phyloP scores from a whole-genome alignment of 2,797 vertebrate species.

The Potorous gilbertii region DNA sequence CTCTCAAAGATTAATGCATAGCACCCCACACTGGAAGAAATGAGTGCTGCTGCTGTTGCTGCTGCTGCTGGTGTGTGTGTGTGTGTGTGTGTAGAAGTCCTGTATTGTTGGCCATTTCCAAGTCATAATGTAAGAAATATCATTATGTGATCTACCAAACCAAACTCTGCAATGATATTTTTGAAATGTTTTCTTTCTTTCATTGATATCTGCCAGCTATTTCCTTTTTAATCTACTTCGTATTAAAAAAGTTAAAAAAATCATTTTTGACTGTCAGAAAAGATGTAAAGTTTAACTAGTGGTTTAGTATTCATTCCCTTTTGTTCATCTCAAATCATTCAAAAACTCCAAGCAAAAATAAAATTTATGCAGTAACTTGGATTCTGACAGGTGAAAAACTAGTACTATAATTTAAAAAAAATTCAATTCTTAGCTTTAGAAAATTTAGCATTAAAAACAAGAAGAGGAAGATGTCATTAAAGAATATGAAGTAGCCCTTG shows the following conservation, averaged over 20 bases:
- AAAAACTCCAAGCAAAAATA: constrained; percentile 46
- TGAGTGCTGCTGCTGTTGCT: constrained; percentile 56
- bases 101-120: constrained; percentile 29
- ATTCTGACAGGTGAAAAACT: constrained; percentile 32
- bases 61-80: constrained; percentile 38
- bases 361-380: constrained; percentile 59
- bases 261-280: background rate
- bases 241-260: constrained; percentile 30
- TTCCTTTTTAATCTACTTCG: background rate
- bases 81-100: constrained; percentile 53
- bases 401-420: constrained; percentile 62
- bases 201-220: constrained; percentile 24
- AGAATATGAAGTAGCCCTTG: constrained; percentile 6
- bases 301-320: background rate
- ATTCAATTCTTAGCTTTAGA: constrained; percentile 48
- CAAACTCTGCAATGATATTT: constrained; percentile 43
- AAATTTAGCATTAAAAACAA: constrained; percentile 62
- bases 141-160: background rate
- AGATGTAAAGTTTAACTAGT: background rate
- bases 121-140: background rate
- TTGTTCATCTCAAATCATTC: background rate
- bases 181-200: constrained; percentile 63
- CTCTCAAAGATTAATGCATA: constrained; percentile 76
- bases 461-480: constrained; percentile 46
- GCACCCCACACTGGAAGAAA: constrained; percentile 77